Conservation (phyloP, 2,888 invertebrate species). For the Drosophila picticornis region DNA sequence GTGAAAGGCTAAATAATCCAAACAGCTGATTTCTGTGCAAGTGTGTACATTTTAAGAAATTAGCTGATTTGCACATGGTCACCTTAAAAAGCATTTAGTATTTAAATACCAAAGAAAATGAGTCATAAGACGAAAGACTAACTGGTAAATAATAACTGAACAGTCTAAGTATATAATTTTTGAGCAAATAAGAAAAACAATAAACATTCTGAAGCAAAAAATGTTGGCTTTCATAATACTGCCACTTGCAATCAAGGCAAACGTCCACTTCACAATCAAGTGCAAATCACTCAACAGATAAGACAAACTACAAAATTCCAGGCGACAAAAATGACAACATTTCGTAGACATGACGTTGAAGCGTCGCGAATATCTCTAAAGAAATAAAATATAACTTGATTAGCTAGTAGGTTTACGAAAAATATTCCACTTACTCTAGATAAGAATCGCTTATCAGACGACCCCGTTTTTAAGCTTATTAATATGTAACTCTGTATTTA, state of each 20-base stretch:
- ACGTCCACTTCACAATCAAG: slow-evolving; percentile 11
- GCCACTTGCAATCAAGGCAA: slow-evolving; percentile 12
- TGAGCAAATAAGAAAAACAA: not conserved
- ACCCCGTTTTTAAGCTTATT: slow-evolving; percentile 47
- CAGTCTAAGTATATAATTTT: not conserved
- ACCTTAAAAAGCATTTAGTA: slow-evolving; percentile 12
- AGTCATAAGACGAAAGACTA: not conserved
- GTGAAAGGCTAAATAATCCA: slow-evolving; percentile 7
- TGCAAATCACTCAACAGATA: slow-evolving; percentile 39
- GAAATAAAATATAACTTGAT: slow-evolving; percentile 22
- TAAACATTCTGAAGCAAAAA: not conserved
- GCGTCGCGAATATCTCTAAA: slow-evolving; percentile 30
- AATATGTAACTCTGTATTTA: slow-evolving; percentile 18
- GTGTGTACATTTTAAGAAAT: slow-evolving; percentile 28
- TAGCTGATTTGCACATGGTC: slow-evolving; percentile 2
- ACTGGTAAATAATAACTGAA: not conserved
- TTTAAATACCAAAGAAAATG: slow-evolving; percentile 22
- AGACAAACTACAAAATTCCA: slow-evolving; percentile 36
- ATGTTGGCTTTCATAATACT: not conserved
- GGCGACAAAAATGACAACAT: slow-evolving; percentile 34
- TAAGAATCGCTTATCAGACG: slow-evolving; percentile 62
- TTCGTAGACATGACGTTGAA: slow-evolving; percentile 55
- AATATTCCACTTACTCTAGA: slow-evolving; percentile 45
- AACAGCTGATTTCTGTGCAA: slow-evolving; percentile 35
- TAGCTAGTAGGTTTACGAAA: slow-evolving; percentile 44